Conservation (phyloP, 2,113 vertebrate species). For the Monopterus albus region DNA sequence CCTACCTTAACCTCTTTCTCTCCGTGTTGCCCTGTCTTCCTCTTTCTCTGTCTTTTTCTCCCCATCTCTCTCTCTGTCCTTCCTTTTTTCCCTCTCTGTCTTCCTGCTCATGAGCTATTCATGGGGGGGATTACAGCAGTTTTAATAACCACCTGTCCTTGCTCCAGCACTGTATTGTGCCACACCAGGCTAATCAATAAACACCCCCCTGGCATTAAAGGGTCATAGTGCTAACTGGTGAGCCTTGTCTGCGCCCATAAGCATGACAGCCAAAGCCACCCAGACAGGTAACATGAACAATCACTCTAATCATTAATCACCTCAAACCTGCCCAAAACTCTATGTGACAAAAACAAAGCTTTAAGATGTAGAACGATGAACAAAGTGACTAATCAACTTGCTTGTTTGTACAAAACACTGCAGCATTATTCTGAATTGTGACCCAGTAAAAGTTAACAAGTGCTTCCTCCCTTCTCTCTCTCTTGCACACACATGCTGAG, state of each 20-base stretch:
- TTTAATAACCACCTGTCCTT: slow-evolving; percentile 86
- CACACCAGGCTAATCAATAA: slow-evolving; percentile 69
- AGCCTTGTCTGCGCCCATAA: slow-evolving; percentile 62
- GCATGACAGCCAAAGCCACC: slow-evolving; percentile 41
- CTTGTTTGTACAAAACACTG: background rate
- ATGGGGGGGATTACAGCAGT: slow-evolving; percentile 82
- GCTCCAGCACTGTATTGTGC: slow-evolving; percentile 66
- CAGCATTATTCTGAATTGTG: background rate
- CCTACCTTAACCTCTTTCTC: slow-evolving; percentile 55
- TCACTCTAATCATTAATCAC: slow-evolving; percentile 9
- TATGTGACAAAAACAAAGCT: background rate
- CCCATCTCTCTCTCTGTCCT: slow-evolving; percentile 47
- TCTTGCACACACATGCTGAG: slow-evolving; percentile 19
- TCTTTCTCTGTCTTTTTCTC: slow-evolving; percentile 52
- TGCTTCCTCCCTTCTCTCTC: slow-evolving; percentile 17
- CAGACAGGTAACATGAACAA: slow-evolving; percentile 24
- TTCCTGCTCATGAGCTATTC: slow-evolving; percentile 80
- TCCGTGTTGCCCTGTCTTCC: slow-evolving; percentile 40
- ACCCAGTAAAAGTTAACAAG: background rate
- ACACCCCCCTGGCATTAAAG: slow-evolving; percentile 55
- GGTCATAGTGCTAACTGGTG: slow-evolving; percentile 65
- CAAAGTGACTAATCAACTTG: background rate
- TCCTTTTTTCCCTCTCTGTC: slow-evolving; percentile 41
- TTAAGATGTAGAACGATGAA: slow-evolving; percentile 5
- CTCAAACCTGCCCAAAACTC: background rate